phyloP scores from a whole-genome alignment of 2,888 invertebrate genomes.

The Elmis aenea region DNA sequence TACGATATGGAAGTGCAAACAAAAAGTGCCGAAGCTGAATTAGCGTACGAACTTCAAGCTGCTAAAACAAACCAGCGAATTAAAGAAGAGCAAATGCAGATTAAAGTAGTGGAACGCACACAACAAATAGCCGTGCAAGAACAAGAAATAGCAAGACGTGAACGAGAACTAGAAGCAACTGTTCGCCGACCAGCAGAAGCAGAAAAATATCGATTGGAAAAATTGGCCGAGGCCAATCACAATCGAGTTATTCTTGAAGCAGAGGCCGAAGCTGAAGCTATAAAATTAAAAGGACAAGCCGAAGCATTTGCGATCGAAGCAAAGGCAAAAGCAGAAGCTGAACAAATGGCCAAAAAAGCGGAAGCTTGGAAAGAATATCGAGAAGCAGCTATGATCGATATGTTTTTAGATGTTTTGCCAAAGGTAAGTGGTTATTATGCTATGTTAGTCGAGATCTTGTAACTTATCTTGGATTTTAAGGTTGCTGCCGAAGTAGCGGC shows the following conservation, averaged over 20 bases:
- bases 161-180: conserved; percentile 89
- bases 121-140: conserved; percentile 95
- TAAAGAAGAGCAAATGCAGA: conserved; percentile 97
- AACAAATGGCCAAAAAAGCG: conserved; percentile 95
- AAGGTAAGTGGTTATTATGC: conserved; percentile 58
- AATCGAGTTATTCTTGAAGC: conserved; percentile 88
- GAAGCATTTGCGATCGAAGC: conserved; percentile 92
- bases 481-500: conserved; percentile 96
- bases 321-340: conserved; percentile 93
- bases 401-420: conserved; percentile 92
- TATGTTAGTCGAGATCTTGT: too few species aligned
- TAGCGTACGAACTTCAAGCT: conserved; percentile 90
- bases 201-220: conserved; percentile 86
- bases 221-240: conserved; percentile 89
- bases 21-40: conserved; percentile 87
- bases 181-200: conserved; percentile 93
- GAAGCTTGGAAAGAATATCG: conserved; percentile 97
- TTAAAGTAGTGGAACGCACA: conserved; percentile 82
- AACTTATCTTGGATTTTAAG: too few species aligned
- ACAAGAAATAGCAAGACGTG: conserved; percentile 89
- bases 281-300: conserved; percentile 78
- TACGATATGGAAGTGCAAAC: conserved; percentile 97
- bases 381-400: conserved; percentile 92
- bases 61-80: conserved; percentile 89
- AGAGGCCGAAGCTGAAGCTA: conserved; percentile 90